Conservation (phyloP, 2,113 vertebrate genomes). For the Capreolus pygargus region DNA sequence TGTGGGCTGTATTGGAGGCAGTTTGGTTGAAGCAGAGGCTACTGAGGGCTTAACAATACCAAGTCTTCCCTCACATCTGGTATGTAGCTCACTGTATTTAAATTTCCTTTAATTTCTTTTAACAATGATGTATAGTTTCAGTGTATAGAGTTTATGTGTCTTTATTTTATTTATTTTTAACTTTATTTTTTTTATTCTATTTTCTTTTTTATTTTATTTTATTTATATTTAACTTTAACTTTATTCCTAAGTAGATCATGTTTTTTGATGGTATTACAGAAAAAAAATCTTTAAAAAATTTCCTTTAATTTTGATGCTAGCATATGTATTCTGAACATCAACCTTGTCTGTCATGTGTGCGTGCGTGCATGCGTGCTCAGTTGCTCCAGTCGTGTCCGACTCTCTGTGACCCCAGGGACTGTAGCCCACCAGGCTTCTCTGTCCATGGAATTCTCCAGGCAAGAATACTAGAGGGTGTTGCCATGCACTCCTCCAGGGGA, state of each 20-base stretch:
- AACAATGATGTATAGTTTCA: neutral
- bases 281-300: neutral
- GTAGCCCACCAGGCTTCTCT: neutral
- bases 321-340: neutral
- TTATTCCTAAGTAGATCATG: neutral
- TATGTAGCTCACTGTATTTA: neutral
- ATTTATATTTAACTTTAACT: neutral
- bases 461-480: neutral
- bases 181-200: too few species aligned
- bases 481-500: neutral
- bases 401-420: neutral
- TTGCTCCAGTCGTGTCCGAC: neutral
- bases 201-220: too few species aligned
- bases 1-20: neutral
- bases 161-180: neutral
- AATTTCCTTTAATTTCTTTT: neutral
- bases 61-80: neutral
- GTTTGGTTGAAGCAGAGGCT: neutral
- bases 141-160: neutral
- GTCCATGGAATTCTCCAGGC: neutral
- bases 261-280: neutral
- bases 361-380: rapidly evolving
- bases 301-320: neutral
- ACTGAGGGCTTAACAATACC: neutral
- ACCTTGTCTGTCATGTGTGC: neutral